A percentile compares a stretch with the other conserved stretches of the same genome.
These are phyloP conservation scores for Pharmacophagus antenor DNA, from an alignment of 2,888 invertebrate species.

Conservation along the genomic window DNA sequence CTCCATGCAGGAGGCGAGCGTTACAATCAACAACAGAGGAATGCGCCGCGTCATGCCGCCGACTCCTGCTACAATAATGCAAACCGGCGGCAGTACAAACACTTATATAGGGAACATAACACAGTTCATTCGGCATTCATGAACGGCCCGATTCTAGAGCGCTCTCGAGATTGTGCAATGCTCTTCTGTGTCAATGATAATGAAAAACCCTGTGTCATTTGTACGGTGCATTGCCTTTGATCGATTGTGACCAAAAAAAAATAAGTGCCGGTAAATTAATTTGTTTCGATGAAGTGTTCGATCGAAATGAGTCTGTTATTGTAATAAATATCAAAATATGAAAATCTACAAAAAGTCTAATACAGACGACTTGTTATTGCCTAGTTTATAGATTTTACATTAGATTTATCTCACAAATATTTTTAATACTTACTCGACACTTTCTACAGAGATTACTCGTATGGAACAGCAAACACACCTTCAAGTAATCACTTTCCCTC, in stretches of 20 bases:
- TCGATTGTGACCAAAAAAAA: conserved; percentile 26
- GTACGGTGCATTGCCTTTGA: conserved; percentile 59
- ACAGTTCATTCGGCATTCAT: conserved; percentile 71
- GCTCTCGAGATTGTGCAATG: conserved; percentile 74
- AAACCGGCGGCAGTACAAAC: conserved; percentile 62
- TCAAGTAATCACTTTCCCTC: too few species aligned
- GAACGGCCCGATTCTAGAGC: conserved; percentile 64
- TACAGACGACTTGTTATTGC: too few species aligned
- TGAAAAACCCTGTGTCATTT: conserved; percentile 74
- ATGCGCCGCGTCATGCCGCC: conserved; percentile 61
- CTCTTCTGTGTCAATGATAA: conserved; percentile 79
- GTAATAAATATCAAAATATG: too few species aligned
- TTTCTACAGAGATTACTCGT: too few species aligned
- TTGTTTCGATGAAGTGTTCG: not conserved
- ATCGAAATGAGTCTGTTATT: too few species aligned
- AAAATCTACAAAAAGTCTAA: too few species aligned
- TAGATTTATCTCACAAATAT: too few species aligned
- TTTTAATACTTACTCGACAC: too few species aligned
- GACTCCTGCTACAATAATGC: conserved; percentile 59
- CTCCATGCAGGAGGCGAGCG: conserved; percentile 60
- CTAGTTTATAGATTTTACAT: too few species aligned
- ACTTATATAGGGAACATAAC: conserved; percentile 73
- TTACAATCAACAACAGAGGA: conserved; percentile 47
- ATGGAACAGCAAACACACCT: too few species aligned
- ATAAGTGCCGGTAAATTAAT: conserved; percentile 39